Conservation (phyloP, 2,797 vertebrate species). For the Selene dorsalis region DNA sequence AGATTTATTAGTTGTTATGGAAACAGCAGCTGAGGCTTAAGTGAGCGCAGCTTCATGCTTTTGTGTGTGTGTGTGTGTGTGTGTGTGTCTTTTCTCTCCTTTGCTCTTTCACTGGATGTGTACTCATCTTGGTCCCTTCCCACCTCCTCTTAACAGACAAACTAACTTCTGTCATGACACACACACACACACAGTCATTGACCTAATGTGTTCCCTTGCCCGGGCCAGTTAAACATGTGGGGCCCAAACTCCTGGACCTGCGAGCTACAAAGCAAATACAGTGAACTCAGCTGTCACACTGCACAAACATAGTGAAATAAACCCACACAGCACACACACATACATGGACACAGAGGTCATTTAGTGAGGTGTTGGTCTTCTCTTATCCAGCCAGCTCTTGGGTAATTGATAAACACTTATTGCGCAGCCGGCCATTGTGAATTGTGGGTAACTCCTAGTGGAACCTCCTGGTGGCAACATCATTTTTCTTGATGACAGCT, state of each 20-base stretch:
- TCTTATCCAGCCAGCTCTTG: conserved; percentile 63
- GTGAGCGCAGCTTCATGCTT: conserved; percentile 2
- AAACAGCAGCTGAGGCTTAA: conserved; percentile 59
- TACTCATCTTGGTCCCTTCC: not conserved
- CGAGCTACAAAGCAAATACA: too few species aligned
- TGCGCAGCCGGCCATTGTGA: conserved; percentile 76
- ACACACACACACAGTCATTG: not conserved
- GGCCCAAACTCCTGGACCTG: too few species aligned
- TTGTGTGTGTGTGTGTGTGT: too few species aligned
- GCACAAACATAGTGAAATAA: too few species aligned
- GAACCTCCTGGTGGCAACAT: conserved; percentile 78
- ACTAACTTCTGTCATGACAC: too few species aligned
- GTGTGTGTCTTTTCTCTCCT: not conserved
- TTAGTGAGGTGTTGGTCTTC: conserved; percentile 57
- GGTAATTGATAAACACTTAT: conserved; percentile 83
- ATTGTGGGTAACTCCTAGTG: conserved; percentile 77
- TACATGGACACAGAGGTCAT: conserved; percentile 15
- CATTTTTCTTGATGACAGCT: conserved; percentile 84
- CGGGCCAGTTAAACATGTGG: too few species aligned
- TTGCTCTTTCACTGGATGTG: not conserved
- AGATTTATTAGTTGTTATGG: conserved; percentile 65
- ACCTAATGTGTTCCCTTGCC: too few species aligned
- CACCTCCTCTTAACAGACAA: not conserved
- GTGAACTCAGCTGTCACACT: too few species aligned
- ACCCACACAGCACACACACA: not conserved